phyloP scores from a whole-genome alignment of 2,888 invertebrate species.

The Eumacrocentrus americanus region DNA sequence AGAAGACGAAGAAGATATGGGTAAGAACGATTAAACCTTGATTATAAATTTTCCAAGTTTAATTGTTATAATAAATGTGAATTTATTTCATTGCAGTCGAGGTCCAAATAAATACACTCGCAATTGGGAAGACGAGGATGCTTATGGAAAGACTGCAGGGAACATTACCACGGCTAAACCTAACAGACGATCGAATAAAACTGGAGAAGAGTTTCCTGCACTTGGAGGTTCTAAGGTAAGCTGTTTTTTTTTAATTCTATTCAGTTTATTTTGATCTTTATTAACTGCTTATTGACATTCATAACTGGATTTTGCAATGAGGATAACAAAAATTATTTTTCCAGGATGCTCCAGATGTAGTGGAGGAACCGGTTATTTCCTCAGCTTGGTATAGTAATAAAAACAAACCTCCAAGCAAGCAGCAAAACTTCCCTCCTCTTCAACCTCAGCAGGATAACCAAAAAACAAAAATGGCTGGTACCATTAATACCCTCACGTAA shows the following conservation, averaged over 20 bases:
- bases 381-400: constrained; percentile 60
- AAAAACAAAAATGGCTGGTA: constrained; percentile 43
- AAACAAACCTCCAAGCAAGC: constrained; percentile 50
- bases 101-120: constrained; percentile 91
- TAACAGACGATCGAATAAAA: constrained; percentile 52
- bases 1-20: constrained; percentile 85
- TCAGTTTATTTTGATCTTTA: not conserved
- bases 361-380: constrained; percentile 57
- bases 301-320: not conserved
- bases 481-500: constrained; percentile 45
- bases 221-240: constrained; percentile 54
- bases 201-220: constrained; percentile 68
- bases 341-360: constrained; percentile 43
- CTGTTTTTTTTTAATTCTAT: not conserved
- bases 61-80: not conserved
- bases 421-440: constrained; percentile 57
- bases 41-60: not conserved
- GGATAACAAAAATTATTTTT: too few species aligned
- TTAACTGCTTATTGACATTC: not conserved
- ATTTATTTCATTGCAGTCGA: constrained; percentile 66
- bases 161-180: constrained; percentile 47
- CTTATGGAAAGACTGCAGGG: constrained; percentile 71
- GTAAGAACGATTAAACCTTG: constrained; percentile 60
- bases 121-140: constrained; percentile 92
- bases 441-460: constrained; percentile 50